A percentile compares a stretch with the other conserved stretches of the same genome.
Evolutionary conservation across 2,113 vertebrate genomes (phyloP).

Genomic region (Nibea albiflora): DNA sequence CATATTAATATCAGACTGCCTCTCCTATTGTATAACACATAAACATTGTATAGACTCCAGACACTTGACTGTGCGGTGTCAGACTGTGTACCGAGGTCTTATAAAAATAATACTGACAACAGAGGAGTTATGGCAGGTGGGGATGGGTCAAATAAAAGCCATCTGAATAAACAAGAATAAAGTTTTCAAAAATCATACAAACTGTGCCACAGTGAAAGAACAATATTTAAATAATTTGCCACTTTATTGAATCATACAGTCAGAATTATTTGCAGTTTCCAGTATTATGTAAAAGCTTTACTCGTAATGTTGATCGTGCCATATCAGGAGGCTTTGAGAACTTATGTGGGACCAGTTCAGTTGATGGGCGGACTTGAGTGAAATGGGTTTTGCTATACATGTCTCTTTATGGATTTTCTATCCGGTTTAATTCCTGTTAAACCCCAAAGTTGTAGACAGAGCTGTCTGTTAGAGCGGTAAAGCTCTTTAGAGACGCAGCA

Average conservation of each 20-base stretch:
- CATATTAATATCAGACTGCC: constrained; percentile 20
- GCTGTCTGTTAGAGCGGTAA: constrained; percentile 34
- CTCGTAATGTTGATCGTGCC: not conserved
- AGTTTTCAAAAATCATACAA: not conserved
- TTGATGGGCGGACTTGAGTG: not conserved
- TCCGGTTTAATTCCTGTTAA: constrained; percentile 67
- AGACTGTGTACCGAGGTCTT: not conserved
- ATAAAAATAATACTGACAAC: not conserved
- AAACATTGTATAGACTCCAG: not conserved
- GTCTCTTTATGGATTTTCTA: constrained; percentile 65
- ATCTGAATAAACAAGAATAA: not conserved
- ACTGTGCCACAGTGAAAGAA: not conserved
- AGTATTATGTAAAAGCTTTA: constrained; percentile 6
- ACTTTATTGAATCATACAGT: not conserved
- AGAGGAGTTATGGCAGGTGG: not conserved
- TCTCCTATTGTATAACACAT: constrained; percentile 19
- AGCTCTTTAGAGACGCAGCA: constrained; percentile 54
- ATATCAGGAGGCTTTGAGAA: constrained; percentile 6
- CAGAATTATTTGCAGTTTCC: not conserved
- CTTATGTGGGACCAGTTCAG: no score
- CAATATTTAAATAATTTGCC: no score
- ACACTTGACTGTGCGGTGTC: not conserved
- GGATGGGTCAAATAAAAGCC: not conserved
- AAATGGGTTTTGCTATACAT: constrained; percentile 41
- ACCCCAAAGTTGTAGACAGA: constrained; percentile 46